Conservation (phyloP, 2,797 vertebrate species). For the Pipistrellus nathusii region DNA sequence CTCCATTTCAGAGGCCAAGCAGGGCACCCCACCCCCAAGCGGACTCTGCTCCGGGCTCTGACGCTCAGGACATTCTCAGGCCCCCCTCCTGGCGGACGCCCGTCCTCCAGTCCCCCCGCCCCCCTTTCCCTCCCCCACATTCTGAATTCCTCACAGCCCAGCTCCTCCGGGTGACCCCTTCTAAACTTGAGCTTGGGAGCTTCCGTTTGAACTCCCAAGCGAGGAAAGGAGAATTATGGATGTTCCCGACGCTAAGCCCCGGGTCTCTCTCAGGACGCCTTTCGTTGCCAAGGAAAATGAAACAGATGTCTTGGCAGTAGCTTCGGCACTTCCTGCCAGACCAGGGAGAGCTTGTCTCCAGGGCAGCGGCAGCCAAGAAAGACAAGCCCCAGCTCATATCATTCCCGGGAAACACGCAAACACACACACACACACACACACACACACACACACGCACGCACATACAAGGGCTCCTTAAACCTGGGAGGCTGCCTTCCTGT, state of each 20-base stretch:
- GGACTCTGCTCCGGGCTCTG: background rate
- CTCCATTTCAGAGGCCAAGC: background rate
- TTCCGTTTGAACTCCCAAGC: background rate
- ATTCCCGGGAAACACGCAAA: slow-evolving; percentile 42
- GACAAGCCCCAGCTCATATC: slow-evolving; percentile 59
- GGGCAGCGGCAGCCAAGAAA: slow-evolving; percentile 58
- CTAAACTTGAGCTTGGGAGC: background rate
- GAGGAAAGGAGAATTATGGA: background rate
- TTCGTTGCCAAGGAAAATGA: slow-evolving; percentile 73
- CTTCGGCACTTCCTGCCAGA: slow-evolving; percentile 72
- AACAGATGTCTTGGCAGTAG: slow-evolving; percentile 78
- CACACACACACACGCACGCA: no score
- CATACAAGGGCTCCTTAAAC: background rate
- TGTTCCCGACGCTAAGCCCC: background rate
- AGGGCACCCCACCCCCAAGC: rapidly evolving
- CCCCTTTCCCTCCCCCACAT: background rate
- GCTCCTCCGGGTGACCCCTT: background rate
- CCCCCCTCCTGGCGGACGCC: background rate
- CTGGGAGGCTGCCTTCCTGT: slow-evolving; percentile 10
- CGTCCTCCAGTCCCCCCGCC: rapidly evolving
- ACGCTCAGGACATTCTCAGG: background rate
- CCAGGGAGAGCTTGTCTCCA: slow-evolving; percentile 69
- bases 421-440: no score
- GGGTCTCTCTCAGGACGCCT: slow-evolving; percentile 59
- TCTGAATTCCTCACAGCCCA: background rate